Conservation (phyloP, 2,888 invertebrate genomes). For the Myathropa florea region DNA sequence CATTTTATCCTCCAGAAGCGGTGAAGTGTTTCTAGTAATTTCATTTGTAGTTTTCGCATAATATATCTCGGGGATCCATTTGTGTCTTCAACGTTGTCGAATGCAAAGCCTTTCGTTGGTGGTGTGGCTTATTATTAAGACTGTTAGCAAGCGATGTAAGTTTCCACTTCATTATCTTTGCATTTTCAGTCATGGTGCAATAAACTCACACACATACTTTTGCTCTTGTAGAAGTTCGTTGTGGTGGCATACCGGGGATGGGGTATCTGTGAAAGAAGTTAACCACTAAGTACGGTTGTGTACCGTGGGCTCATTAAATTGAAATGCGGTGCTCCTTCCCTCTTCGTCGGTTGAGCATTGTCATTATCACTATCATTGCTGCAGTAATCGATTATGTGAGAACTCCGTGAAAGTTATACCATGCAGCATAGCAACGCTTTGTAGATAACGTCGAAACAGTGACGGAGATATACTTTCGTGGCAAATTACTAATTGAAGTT, state of each 20-base stretch:
- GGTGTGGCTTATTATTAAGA: slow-evolving; percentile 39
- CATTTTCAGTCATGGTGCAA: slow-evolving; percentile 41
- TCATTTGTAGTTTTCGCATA: slow-evolving; percentile 1
- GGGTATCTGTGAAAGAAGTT: not conserved
- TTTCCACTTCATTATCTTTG: slow-evolving; percentile 62
- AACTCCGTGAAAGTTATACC: not conserved
- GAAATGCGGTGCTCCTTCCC: not conserved
- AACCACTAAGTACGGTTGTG: slow-evolving; percentile 19
- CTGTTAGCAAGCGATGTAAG: slow-evolving; percentile 28
- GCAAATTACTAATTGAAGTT: not conserved
- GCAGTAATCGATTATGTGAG: slow-evolving; percentile 23
- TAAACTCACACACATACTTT: not conserved
- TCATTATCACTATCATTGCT: slow-evolving; percentile 31
- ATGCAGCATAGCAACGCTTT: not conserved
- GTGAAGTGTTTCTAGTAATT: not conserved
- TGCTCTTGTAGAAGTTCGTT: slow-evolving; percentile 21
- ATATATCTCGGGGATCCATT: slow-evolving; percentile 13
- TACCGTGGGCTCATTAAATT: slow-evolving; percentile 37
- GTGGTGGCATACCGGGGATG: not conserved
- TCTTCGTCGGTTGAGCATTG: not conserved
- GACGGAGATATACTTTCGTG: not conserved
- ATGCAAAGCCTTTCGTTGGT: slow-evolving; percentile 36
- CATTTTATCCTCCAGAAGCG: not conserved
- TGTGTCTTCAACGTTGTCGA: not conserved
- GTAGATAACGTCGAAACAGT: not conserved